Conservation (phyloP, 2,113 vertebrate genomes). For the Motacilla alba region DNA sequence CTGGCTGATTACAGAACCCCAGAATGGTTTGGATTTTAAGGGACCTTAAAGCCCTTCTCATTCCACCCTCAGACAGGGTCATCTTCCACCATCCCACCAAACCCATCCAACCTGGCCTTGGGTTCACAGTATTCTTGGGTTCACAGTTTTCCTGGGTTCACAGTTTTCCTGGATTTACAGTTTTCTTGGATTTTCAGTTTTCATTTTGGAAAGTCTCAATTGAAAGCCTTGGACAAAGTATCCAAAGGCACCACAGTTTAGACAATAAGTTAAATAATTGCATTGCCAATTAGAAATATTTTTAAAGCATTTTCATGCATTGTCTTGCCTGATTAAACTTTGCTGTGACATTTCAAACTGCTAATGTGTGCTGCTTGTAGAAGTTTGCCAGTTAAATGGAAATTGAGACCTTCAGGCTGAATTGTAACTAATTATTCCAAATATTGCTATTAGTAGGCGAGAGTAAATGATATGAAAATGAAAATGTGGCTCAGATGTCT, state of each 20-base stretch:
- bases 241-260: background rate
- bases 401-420: slow-evolving; percentile 36
- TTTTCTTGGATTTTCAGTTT: background rate
- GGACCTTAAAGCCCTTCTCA: background rate
- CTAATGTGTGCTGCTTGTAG: background rate
- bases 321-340: background rate
- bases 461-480: background rate
- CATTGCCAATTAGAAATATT: background rate
- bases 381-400: slow-evolving; percentile 23
- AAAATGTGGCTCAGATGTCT: background rate
- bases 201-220: background rate
- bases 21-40: background rate
- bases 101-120: background rate
- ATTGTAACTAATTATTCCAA: slow-evolving; percentile 42
- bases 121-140: background rate
- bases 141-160: background rate
- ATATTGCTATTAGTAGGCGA: slow-evolving; percentile 16
- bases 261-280: background rate
- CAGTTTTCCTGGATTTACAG: background rate
- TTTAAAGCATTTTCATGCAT: background rate
- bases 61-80: background rate
- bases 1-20: background rate
- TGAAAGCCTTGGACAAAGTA: background rate
- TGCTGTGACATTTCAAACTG: slow-evolving; percentile 14
- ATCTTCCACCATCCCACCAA: background rate